A percentile compares a stretch with the other conserved stretches of the same genome.
These are phyloP conservation scores for Cremastobaeus sp. DNA, from an alignment of 2,888 invertebrate genomes.

Conservation along the genomic window DNA sequence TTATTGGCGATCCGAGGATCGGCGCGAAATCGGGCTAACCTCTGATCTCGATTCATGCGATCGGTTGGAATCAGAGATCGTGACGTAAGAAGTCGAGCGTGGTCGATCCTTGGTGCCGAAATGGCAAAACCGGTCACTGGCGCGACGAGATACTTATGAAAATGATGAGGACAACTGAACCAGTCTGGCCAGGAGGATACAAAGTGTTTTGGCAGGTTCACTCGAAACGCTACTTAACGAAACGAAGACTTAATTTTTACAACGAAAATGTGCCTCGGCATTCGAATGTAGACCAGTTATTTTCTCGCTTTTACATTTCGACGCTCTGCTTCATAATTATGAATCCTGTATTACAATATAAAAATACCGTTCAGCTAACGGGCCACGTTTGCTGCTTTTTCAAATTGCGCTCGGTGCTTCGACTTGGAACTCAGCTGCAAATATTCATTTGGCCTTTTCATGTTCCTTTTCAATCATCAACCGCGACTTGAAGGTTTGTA, in stretches of 20 bases:
- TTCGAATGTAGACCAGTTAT: constrained; percentile 44
- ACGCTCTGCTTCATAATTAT: constrained; percentile 15
- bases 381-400: no score
- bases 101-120: background rate
- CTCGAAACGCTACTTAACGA: constrained; percentile 44
- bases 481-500: no score
- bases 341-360: constrained; percentile 5
- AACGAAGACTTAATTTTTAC: constrained; percentile 47
- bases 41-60: background rate
- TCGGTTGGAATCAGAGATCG: no score
- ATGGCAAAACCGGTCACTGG: constrained; percentile 38
- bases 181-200: constrained; percentile 37
- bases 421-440: no score
- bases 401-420: no score
- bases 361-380: constrained; percentile 19
- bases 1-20: no score
- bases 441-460: background rate
- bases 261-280: constrained; percentile 24
- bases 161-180: constrained; percentile 42
- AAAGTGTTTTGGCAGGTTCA: constrained; percentile 52
- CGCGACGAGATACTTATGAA: constrained; percentile 43
- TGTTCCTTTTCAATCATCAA: no score
- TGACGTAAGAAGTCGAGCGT: background rate
- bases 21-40: background rate
- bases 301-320: constrained; percentile 34